Evolutionary conservation across 1,140 invertebrate species (phyloP).

Genomic region (Heliconius nattereri): DNA sequence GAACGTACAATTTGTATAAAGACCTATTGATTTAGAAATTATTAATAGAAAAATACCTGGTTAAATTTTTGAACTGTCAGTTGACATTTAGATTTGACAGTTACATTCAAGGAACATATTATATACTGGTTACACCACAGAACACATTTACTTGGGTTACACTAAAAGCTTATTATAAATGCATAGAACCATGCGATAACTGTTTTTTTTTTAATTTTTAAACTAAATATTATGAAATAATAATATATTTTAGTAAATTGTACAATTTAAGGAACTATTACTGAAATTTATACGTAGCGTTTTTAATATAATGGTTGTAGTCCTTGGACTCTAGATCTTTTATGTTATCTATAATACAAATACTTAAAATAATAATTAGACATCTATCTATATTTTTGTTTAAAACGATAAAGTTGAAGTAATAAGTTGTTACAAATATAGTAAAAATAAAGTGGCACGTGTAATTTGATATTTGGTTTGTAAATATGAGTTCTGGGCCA

Average conservation of each 20-base stretch:
- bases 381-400: conserved; percentile 2
- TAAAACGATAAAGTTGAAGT: not conserved
- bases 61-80: not conserved
- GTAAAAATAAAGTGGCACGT: conserved; percentile 11
- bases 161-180: no score
- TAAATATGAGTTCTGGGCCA: conserved; percentile 46
- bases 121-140: no score
- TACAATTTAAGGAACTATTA: no score
- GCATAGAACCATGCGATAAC: no score
- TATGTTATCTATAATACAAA: conserved; percentile 9
- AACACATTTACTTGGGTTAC: no score
- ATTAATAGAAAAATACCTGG: not conserved
- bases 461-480: conserved; percentile 43
- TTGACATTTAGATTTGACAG: not conserved
- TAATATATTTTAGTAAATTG: no score
- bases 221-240: no score
- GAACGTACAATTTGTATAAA: not conserved
- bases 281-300: no score
- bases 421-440: conserved; percentile 9
- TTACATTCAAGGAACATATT: not conserved
- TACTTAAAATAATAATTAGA: not conserved
- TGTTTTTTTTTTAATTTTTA: no score
- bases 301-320: no score
- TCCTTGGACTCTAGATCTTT: not conserved
- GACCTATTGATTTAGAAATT: not conserved